phyloP scores from a whole-genome alignment of 2,113 vertebrate species.

The Camelus bactrianus region DNA sequence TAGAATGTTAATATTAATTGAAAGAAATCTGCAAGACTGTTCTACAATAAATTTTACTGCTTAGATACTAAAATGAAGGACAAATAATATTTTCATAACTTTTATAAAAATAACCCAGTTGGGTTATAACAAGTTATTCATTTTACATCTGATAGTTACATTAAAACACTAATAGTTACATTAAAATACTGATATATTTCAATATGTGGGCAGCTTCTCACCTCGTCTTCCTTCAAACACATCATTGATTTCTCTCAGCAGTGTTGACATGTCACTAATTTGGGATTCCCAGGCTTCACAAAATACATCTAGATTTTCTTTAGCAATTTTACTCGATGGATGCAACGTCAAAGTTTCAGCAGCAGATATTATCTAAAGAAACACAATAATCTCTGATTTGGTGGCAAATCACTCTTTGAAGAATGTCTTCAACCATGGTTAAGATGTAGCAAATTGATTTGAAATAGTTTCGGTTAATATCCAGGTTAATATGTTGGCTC shows the following conservation, averaged over 20 bases:
- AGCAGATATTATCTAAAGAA: slow-evolving; percentile 95
- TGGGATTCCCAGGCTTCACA: slow-evolving; percentile 99
- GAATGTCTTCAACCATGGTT: slow-evolving; percentile 54
- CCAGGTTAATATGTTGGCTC: slow-evolving; percentile 49
- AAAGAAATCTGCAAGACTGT: background rate
- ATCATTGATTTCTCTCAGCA: slow-evolving; percentile 96
- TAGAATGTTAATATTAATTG: slow-evolving; percentile 47
- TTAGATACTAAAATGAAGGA: slow-evolving; percentile 50
- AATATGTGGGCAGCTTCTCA: slow-evolving; percentile 82
- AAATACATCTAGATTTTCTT: slow-evolving; percentile 99
- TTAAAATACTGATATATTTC: slow-evolving; percentile 32
- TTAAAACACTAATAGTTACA: too few relatives aligned
- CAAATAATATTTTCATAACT: slow-evolving; percentile 32
- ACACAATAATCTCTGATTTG: slow-evolving; percentile 66
- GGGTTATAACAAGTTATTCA: slow-evolving; percentile 33
- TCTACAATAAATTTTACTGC: slow-evolving; percentile 50
- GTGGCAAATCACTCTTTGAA: slow-evolving; percentile 71
- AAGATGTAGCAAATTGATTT: slow-evolving; percentile 64
- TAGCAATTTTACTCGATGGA: slow-evolving; percentile 98
- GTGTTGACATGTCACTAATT: slow-evolving; percentile 94
- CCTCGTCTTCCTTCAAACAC: slow-evolving; percentile 97
- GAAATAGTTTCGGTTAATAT: slow-evolving; percentile 48
- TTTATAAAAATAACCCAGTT: slow-evolving; percentile 46
- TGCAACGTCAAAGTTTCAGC: slow-evolving; percentile 97
- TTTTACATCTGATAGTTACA: background rate